Conservation (phyloP, 2,797 vertebrate species). For the Fundulus diaphanus region DNA sequence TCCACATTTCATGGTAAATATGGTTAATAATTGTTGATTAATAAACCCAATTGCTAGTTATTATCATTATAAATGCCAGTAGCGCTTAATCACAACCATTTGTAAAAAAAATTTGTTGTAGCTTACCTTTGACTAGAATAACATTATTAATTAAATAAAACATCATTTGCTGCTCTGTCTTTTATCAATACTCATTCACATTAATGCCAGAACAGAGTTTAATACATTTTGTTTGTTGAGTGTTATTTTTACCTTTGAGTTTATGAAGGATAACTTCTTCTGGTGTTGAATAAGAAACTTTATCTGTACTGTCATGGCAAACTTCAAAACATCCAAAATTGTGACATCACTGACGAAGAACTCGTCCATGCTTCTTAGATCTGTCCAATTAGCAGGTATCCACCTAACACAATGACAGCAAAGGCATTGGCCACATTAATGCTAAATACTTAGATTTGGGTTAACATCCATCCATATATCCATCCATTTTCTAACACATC, state of each 20-base stretch:
- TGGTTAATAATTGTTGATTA: too few species aligned
- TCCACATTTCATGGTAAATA: too few species aligned
- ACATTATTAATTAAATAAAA: too few species aligned
- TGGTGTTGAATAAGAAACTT: slow-evolving; percentile 53
- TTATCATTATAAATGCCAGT: too few species aligned
- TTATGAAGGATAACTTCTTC: slow-evolving; percentile 60
- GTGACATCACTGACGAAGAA: not conserved
- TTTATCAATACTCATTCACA: not conserved
- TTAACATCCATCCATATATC: not conserved
- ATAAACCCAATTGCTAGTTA: too few species aligned
- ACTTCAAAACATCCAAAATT: slow-evolving; percentile 46
- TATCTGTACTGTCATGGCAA: slow-evolving; percentile 38
- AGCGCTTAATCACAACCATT: too few species aligned
- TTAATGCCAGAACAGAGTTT: too few species aligned
- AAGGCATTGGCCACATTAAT: not conserved
- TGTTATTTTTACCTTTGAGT: slow-evolving; percentile 36
- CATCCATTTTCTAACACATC: too few species aligned
- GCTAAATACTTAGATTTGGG: not conserved
- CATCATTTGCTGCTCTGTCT: too few species aligned
- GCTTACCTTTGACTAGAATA: too few species aligned
- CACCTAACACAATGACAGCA: slow-evolving; percentile 42
- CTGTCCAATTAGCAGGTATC: slow-evolving; percentile 30
- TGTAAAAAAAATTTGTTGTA: too few species aligned
- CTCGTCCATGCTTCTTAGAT: slow-evolving; percentile 46
- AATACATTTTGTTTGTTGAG: not conserved